Conservation (phyloP, 2,113 vertebrate species). For the Oreotrochilus melanogaster region DNA sequence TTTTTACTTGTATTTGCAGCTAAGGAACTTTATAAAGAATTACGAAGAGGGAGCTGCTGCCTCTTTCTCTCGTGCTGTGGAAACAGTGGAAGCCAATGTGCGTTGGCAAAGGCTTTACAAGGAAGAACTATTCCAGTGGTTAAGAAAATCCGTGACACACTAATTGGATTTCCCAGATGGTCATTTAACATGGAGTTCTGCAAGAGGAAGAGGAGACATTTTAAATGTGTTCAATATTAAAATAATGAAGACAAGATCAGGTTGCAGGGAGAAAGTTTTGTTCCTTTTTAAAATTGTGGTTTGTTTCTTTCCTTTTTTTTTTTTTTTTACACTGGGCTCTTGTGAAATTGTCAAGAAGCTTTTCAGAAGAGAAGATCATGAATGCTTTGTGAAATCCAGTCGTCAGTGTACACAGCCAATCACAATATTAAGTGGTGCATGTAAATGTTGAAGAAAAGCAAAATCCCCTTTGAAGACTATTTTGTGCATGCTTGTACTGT, state of each 20-base stretch:
- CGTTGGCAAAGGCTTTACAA: slow-evolving; percentile 92
- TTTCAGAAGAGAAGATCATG: slow-evolving; percentile 58
- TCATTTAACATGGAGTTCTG: slow-evolving; percentile 28
- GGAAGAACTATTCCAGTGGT: slow-evolving; percentile 94
- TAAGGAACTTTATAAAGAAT: slow-evolving; percentile 92
- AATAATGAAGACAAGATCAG: slow-evolving; percentile 46
- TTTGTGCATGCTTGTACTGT: slow-evolving; percentile 83
- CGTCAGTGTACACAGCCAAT: slow-evolving; percentile 67
- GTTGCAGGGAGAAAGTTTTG: slow-evolving; percentile 47
- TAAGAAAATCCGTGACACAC: slow-evolving; percentile 87
- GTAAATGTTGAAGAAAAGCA: slow-evolving; percentile 67
- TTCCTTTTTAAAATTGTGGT: neutral
- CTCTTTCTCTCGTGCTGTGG: slow-evolving; percentile 89
- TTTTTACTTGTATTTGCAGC: slow-evolving; percentile 79
- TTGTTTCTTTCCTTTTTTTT: neutral
- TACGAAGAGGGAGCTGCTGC: slow-evolving; percentile 83
- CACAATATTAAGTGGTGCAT: slow-evolving; percentile 80
- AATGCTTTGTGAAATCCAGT: slow-evolving; percentile 69
- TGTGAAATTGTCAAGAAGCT: slow-evolving; percentile 66
- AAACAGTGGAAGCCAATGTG: slow-evolving; percentile 96
- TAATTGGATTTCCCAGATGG: slow-evolving; percentile 61
- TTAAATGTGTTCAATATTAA: slow-evolving; percentile 39
- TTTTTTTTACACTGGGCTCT: slow-evolving; percentile 50
- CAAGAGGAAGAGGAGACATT: slow-evolving; percentile 59
- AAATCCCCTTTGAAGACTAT: slow-evolving; percentile 54